Evolutionary conservation across 1,140 invertebrate genomes (phyloP), one percentile per base, ranked within the genome.

Genomic region (Doryteuthis pealeii): DNA sequence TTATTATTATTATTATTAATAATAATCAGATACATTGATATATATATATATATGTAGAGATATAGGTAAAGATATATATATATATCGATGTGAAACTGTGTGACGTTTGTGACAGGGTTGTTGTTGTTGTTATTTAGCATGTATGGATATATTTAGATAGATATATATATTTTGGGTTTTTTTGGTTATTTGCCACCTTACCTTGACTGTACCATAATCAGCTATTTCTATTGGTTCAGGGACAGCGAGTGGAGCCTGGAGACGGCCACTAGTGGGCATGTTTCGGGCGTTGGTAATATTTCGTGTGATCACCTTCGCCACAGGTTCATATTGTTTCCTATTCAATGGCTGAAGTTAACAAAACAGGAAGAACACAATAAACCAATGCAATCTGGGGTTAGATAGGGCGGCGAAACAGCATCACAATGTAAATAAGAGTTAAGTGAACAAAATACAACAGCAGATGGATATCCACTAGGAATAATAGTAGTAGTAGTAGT

Each of bases 181-280:
- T 40, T 40, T 40, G 3, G 35, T 40, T 31, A 22, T 33, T 68
- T 68, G 62, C 40, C 28, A 30, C 30, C 76, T 72, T 76, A 84
- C 86, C 83, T 83, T 83, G 22, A 86, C 84, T 18, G 78, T 80
- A 70, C 83, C 82, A 78, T 88, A 85, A 76, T 87, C 82, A 35
- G 91, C 91, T 69, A 93, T 89, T 87, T 94, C 93, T 74, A 94
- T 92, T 81, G 92, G 91, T 87, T 95, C 94, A 43, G 93, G 93
- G 68, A 92, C 92, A 76, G 94, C 94, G 66, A 95, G 88, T 70
- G 94, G 94, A 70, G 94, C 94, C 87, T 92, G 91, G 68, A 92
- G 90, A 84, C 90, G 89, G 75, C 84, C 84, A 18, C 54, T 31
- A 67, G 40, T 15, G 72, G 72, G 62, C 32, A 22, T 33, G 32